Base-by-base conservation (phyloP, 64 coral and sea anemone genomes). In the Anthopleura sola region DNA sequence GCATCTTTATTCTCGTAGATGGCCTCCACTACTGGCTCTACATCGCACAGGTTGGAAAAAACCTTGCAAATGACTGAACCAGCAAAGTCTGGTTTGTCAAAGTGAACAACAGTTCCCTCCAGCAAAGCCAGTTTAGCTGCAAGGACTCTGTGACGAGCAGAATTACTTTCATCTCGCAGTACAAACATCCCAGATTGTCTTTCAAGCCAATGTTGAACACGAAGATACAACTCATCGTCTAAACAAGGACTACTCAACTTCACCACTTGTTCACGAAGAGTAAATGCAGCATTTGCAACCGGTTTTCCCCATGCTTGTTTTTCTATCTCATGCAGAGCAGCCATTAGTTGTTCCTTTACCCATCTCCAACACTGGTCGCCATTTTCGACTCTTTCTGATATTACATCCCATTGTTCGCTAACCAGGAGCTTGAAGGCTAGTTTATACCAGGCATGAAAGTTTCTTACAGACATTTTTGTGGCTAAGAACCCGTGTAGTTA, bases 371-470 rank as follows among this genome's bases (percentile, higher is more conserved):
- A 93, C 8, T 82, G 75, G 33, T 97, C 94, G 29, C 87, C 90
- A 21, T 92, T 83, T 75, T 97, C 87, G 13, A 97, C 94, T 76
- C 47, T 51, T 18, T 81, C 78, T 49, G 87, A 46, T 51, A 97
- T 89, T 17, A 81, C 88, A 20, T 97, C 44, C 50, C 88, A 97
- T 36, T 97, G 44, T 0, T 88, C 84, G 82, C 79, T 97, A 21
- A 97, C 94, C 38, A 96, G 81, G 49, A 92, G 78, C 16, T 64
- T 90, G 74, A 96, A 96, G 29, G 90, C 87, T 21, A 96, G 75
- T 83, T 89, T 96, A 68, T 89, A 92, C 94, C 94, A 96, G 9
- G 33, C 68, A 24, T 90, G 89, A 6, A 97, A 29, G 31, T 84
- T 85, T 66, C 94, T 88, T 55, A 90, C 87, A 23, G 79, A 6